Evolutionary conservation across 1,140 invertebrate genomes (phyloP).

Genomic region (Eumaeus atala): DNA sequence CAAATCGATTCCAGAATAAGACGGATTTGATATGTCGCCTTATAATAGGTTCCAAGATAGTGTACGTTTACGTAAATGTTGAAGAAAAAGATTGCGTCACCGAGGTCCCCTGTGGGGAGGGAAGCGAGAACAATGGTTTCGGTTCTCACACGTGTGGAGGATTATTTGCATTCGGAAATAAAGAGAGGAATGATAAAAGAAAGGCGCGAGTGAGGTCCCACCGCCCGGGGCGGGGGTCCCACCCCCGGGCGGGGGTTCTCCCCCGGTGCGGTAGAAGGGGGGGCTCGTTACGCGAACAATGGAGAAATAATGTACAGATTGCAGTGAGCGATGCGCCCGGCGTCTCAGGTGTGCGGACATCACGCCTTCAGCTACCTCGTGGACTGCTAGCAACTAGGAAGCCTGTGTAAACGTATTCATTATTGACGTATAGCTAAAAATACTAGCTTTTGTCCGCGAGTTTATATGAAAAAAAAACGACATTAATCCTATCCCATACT

Average conservation of each 20-base stretch:
- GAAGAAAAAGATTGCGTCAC: slow-evolving; percentile 71
- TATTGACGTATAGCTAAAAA: too few relatives aligned
- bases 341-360: slow-evolving; percentile 66
- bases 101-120: slow-evolving; percentile 61
- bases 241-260: slow-evolving; percentile 32
- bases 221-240: slow-evolving; percentile 58
- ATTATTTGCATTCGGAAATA: slow-evolving; percentile 77
- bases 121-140: slow-evolving; percentile 72
- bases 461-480: too few relatives aligned
- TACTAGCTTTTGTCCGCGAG: too few relatives aligned
- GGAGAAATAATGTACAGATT: slow-evolving; percentile 74
- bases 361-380: slow-evolving; percentile 27
- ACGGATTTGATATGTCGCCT: slow-evolving; percentile 22
- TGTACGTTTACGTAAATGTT: slow-evolving; percentile 63
- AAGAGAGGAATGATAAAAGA: slow-evolving; percentile 76
- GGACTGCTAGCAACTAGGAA: too few relatives aligned
- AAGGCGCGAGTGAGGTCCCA: slow-evolving; percentile 70
- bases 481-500: too few relatives aligned
- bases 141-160: slow-evolving; percentile 75
- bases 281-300: slow-evolving; percentile 72
- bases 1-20: too few relatives aligned
- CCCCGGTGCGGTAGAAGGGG: slow-evolving; percentile 36
- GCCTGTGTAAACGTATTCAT: too few relatives aligned
- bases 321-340: slow-evolving; percentile 72
- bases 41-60: slow-evolving; percentile 45